These are phyloP conservation scores for Galerucella nymphaeae DNA, from an alignment of 2,888 invertebrate genomes.

Conservation along the genomic window DNA sequence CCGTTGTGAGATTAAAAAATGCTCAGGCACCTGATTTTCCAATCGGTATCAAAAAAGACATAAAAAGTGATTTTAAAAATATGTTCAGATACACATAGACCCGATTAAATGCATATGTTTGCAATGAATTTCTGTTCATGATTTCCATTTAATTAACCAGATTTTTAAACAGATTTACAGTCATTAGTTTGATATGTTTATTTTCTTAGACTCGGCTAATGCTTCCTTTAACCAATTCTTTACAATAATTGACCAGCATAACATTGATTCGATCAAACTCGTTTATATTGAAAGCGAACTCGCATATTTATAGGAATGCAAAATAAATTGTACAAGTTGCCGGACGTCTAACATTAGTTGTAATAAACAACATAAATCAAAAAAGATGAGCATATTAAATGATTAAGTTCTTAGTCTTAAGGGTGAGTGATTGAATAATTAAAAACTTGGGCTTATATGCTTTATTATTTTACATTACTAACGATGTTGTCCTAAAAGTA, in stretches of 20 bases:
- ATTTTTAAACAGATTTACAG: background rate
- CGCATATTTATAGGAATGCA: conserved; percentile 22
- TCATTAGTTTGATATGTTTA: conserved; percentile 1
- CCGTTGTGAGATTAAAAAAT: too few species aligned
- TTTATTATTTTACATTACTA: too few species aligned
- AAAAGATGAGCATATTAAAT: conserved; percentile 8
- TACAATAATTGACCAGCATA: conserved; percentile 6
- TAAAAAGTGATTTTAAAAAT: background rate
- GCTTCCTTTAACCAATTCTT: conserved; percentile 3
- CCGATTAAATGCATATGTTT: background rate
- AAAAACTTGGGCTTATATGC: too few species aligned
- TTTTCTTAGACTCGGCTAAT: background rate
- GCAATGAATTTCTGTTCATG: background rate
- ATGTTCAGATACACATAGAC: too few species aligned
- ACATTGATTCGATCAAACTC: conserved; percentile 17
- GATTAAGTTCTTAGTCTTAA: background rate
- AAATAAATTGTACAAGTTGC: conserved; percentile 20
- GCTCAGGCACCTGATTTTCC: too few species aligned
- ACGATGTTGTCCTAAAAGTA: too few species aligned
- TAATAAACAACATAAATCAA: conserved; percentile 11
- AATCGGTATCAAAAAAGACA: too few species aligned
- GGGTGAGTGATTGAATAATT: too few species aligned
- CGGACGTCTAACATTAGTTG: conserved; percentile 1
- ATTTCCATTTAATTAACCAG: conserved; percentile 1
- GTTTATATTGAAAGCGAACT: conserved; percentile 25